Base-by-base conservation (phyloP, 2,888 invertebrate genomes). In the Anorthoa munda region DNA sequence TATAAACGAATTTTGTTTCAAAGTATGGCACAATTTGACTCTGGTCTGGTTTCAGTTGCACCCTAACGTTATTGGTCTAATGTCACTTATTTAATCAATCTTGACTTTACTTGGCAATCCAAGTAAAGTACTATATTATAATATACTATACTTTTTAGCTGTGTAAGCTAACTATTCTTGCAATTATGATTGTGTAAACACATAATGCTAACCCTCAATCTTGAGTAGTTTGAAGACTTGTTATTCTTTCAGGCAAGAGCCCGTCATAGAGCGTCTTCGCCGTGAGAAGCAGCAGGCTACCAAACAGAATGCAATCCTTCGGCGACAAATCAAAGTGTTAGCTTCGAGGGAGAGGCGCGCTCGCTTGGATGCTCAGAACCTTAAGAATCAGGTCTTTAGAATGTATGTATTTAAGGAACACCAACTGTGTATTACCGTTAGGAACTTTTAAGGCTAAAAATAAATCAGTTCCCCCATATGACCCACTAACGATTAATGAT, bases 321-420 rank as follows among this genome's bases (percentile, higher is more conserved):
- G 96, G 4, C 90, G 95, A 59, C 96, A 96, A 83, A 94, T 96
- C 46, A 96, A 96, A 85, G 94, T 95, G 0, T 85, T 96, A 0
- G 95, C 95, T 0, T 94, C 95, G 0, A 89, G 96, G 15, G 96
- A 96, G 79, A 87, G 95, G 26, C 89, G 96, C 1, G 90, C 96
- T 0, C 89, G 96, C 0, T 90, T 96, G 2, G 96, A 96, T 69
- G 94, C 96, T 11, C 96, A 96, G 78, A 96, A 96, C 83, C 88
- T 96, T 18, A 96, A 94, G 84, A 95, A 95, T 73, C 96, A 96
- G 88, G 90, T 96, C 15, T 95, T 94, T 82, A 92, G 96, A 86
- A 95, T 96, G 96, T 95, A 88, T 87, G 86, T 89, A 66, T 45
- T n/a, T 50, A 18, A 15, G 21, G 1, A 23, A 15, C 18, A 21